phyloP scores from a whole-genome alignment of 1,140 invertebrate genomes.

The Neodiprion virginianus region DNA sequence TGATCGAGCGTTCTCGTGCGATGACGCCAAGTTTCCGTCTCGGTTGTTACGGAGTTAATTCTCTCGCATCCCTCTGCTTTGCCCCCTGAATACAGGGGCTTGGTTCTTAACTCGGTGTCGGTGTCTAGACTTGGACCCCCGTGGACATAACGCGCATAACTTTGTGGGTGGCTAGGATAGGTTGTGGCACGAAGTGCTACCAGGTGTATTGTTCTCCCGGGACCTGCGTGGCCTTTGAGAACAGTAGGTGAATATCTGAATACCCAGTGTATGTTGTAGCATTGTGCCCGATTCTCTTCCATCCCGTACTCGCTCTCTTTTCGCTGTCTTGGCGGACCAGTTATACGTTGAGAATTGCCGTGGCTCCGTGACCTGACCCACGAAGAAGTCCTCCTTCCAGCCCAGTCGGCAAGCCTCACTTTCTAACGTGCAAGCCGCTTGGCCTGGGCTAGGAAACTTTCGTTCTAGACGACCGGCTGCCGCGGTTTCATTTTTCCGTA shows the following conservation, averaged over 20 bases:
- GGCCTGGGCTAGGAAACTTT: background rate
- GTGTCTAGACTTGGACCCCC: background rate
- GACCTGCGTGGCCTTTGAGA: background rate
- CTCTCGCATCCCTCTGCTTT: background rate
- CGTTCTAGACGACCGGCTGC: background rate
- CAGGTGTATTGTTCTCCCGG: background rate
- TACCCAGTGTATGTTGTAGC: background rate
- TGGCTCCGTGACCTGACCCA: background rate
- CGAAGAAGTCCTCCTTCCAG: background rate
- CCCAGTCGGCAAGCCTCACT: background rate
- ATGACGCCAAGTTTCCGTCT: background rate
- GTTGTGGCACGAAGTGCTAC: background rate
- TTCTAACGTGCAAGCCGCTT: background rate
- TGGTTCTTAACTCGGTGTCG: background rate
- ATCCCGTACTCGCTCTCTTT: conserved; percentile 1
- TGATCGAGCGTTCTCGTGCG: too few species aligned
- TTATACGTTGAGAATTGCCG: too few species aligned
- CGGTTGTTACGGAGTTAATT: background rate
- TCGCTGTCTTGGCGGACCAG: background rate
- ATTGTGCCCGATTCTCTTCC: background rate
- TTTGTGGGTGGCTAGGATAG: background rate
- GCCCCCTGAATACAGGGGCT: background rate
- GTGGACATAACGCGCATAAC: background rate
- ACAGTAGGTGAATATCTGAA: background rate
- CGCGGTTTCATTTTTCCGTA: background rate